Conservation (phyloP, 2,113 vertebrate genomes). For the Capreolus pygargus region DNA sequence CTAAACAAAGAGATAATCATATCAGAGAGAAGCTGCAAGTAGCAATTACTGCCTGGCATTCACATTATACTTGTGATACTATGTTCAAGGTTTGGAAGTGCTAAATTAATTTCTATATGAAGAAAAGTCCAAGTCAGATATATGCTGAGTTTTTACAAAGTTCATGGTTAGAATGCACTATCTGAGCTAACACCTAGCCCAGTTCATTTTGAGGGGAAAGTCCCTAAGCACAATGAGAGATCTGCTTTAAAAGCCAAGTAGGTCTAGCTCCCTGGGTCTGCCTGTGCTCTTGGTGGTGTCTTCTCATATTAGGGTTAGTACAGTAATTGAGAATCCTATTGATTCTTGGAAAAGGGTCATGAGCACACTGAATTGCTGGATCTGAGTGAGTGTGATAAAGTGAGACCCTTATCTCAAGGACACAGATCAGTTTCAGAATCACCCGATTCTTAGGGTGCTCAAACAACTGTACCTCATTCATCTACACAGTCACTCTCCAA, state of each 20-base stretch:
- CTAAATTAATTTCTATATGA: slow-evolving; percentile 34
- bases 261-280: neutral
- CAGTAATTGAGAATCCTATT: neutral
- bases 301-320: neutral
- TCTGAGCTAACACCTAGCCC: neutral
- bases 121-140: neutral
- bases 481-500: neutral
- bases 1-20: slow-evolving; percentile 38
- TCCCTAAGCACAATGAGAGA: neutral
- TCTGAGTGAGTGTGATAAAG: neutral
- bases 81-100: neutral
- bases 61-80: slow-evolving; percentile 36
- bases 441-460: neutral
- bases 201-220: neutral
- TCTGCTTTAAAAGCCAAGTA: slow-evolving; percentile 28
- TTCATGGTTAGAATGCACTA: neutral
- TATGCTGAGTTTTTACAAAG: slow-evolving; percentile 2
- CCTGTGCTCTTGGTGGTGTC: neutral
- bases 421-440: slow-evolving; percentile 32
- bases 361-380: neutral
- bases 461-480: neutral
- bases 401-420: neutral
- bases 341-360: neutral
- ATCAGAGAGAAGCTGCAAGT: neutral
- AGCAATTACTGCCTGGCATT: neutral